Evolutionary conservation across 2,888 invertebrate genomes (phyloP).

Genomic region (Myopa tessellatipennis): DNA sequence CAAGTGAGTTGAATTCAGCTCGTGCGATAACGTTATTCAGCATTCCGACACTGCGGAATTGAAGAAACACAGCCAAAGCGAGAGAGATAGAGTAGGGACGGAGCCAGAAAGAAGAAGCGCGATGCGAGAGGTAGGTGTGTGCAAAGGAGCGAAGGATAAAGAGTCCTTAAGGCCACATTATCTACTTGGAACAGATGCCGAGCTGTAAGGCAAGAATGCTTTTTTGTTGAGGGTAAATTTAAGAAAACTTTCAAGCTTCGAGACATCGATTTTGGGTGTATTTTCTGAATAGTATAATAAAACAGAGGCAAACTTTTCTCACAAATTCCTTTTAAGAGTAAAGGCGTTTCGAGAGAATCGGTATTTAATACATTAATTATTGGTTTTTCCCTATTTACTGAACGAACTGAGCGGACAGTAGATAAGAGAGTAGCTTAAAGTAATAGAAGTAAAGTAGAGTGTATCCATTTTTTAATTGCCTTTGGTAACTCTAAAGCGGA

Average conservation of each 20-base stretch:
- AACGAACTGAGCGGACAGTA: not conserved
- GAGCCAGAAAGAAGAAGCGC: not conserved
- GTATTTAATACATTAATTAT: no score
- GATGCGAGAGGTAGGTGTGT: conserved; percentile 34
- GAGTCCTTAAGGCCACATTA: conserved; percentile 23
- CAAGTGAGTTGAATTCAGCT: conserved; percentile 37
- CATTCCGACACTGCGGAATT: conserved; percentile 27
- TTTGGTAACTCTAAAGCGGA: no score
- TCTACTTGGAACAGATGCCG: conserved; percentile 30
- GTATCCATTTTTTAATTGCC: no score
- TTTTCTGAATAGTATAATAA: not conserved
- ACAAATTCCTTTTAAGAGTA: no score
- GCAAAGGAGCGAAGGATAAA: conserved; percentile 28
- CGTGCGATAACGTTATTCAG: conserved; percentile 40
- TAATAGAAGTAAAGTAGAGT: no score
- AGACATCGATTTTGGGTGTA: not conserved
- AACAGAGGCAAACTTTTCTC: no score
- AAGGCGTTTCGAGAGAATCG: no score
- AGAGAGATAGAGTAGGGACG: not conserved
- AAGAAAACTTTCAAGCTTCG: not conserved
- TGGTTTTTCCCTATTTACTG: not conserved
- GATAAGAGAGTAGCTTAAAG: not conserved
- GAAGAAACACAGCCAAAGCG: not conserved
- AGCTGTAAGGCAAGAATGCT: not conserved
- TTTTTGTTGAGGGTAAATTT: not conserved